Percentiles rank a stretch among this genome's conserved stretches.
These are phyloP conservation scores for Pyrgus malvae DNA, from an alignment of 2,888 invertebrate species.

Conservation along the genomic window DNA sequence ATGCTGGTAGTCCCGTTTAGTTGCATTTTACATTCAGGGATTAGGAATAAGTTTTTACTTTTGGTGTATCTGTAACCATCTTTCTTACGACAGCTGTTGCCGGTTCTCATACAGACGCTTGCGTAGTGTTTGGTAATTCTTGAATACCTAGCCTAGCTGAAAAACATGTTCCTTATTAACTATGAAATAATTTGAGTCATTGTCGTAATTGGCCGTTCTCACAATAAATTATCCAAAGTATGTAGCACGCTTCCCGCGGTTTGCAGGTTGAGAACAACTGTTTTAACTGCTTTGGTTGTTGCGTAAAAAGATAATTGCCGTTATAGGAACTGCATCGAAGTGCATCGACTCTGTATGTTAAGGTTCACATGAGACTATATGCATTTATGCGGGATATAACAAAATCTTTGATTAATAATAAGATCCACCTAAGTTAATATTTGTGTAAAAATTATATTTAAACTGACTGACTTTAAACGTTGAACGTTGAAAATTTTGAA, in stretches of 20 bases:
- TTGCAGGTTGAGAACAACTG: slow-evolving; percentile 20
- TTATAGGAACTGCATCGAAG: slow-evolving; percentile 32
- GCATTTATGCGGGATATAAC: not conserved
- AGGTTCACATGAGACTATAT: slow-evolving; percentile 2
- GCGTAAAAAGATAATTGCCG: slow-evolving; percentile 34
- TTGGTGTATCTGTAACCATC: too few relatives aligned
- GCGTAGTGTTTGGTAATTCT: not conserved
- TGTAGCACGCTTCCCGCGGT: not conserved
- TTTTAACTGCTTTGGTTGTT: slow-evolving; percentile 22
- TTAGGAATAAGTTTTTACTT: too few relatives aligned
- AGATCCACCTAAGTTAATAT: too few relatives aligned
- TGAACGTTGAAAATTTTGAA: too few relatives aligned
- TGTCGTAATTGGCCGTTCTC: not conserved
- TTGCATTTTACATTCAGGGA: too few relatives aligned
- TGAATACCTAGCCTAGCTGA: too few relatives aligned
- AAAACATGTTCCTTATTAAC: not conserved
- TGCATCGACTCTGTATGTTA: slow-evolving; percentile 32
- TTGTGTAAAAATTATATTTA: too few relatives aligned
- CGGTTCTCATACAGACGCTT: too few relatives aligned
- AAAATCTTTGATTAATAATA: not conserved
- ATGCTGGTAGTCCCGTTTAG: too few relatives aligned
- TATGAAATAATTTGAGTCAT: not conserved
- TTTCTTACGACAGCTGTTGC: too few relatives aligned
- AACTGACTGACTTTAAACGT: too few relatives aligned
- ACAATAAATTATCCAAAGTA: not conserved